Conservation (phyloP, 2,113 vertebrate species). For the Equus quagga region DNA sequence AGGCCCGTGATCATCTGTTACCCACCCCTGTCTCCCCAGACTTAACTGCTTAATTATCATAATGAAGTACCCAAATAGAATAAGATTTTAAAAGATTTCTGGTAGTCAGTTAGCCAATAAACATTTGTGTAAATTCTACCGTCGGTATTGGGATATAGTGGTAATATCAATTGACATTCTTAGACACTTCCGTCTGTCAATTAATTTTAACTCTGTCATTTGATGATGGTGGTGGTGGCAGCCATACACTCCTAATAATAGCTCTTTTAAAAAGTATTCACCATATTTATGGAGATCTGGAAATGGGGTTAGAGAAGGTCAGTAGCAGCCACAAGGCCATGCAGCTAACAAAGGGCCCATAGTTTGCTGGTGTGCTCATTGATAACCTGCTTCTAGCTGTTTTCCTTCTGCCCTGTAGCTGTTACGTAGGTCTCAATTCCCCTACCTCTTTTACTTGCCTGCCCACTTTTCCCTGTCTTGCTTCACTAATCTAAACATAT, state of each 20-base stretch:
- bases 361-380: not conserved
- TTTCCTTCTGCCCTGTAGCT: not conserved
- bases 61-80: not conserved
- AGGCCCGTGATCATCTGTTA: not conserved
- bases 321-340: not conserved
- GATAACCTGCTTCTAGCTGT: not conserved
- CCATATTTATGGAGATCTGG: not conserved
- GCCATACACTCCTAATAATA: not conserved
- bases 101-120: not conserved
- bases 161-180: not conserved
- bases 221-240: not conserved
- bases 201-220: not conserved
- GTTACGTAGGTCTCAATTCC: not conserved
- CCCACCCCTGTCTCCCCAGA: not conserved
- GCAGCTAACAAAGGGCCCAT: not conserved
- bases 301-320: not conserved
- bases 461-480: not conserved
- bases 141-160: not conserved
- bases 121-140: not conserved
- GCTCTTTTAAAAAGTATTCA: not conserved
- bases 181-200: not conserved
- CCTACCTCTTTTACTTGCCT: not conserved
- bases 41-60: not conserved
- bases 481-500: not conserved
- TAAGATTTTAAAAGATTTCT: not conserved